Evolutionary conservation across 2,888 invertebrate species (phyloP), one percentile per base, ranked within the genome.

Genomic region (Esperia sulphurella): DNA sequence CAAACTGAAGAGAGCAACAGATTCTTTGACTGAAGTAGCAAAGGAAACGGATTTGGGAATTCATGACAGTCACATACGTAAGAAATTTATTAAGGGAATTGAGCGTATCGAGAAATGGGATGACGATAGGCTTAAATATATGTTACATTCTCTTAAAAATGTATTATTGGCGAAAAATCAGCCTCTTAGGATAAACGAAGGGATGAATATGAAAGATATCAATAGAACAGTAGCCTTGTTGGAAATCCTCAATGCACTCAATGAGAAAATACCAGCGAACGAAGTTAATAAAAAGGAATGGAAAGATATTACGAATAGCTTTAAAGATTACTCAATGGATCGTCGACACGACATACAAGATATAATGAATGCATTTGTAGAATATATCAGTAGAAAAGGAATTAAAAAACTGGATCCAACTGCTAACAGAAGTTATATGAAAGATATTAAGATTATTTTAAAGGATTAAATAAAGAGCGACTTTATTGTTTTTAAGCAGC

Each of bases 11-110:
- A 53, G 65, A 39, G 51, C 54, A 0, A 37, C 58, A 0, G 66
- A 75, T 21, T 66, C 76, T 0, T 12, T 71, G 0, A 76, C 75
- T 0, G 77, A 81, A 52, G 61, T 61, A 0, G 1, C 69, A 0
- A 73, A 68, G 57, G 52, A 60, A 1, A 49, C 50, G 0, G 54
- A 73, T 10, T 65, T 64, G 2, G 41, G 43, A 0, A 41, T 49
- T 0, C 7, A 54, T 0, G 38, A 75, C 5, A 48, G 63, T 21
- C 38, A 57, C 1, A 53, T 60, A 0, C 48, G 56, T 30, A 52
- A 48, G 8, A 42, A 51, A 14, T 52, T 68, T 13, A 46, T 40
- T 0, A 52, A 38, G 21, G 30, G 48, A 1, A 51, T 68, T 1
- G 33, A 14, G 0, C 7, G 48, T 0, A 30, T 62, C 0, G 68